A percentile compares a stretch with the other conserved stretches of the same genome.
Conservation (phyloP, 35 echinoderm and acorn worm genomes). For the Diadema setosum region DNA sequence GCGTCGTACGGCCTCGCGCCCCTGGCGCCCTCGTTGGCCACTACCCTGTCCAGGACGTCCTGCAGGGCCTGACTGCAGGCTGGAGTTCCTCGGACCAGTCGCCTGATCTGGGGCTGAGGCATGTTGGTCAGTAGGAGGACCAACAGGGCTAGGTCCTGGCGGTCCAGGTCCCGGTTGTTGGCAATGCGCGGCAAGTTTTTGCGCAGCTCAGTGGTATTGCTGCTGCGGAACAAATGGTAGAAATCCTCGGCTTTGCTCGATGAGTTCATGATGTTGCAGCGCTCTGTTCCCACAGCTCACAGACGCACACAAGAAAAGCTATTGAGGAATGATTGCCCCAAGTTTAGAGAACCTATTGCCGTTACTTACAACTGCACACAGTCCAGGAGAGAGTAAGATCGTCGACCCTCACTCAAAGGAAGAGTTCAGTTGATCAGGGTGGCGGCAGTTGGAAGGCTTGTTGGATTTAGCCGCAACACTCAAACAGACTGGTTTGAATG, state of each 20-base stretch:
- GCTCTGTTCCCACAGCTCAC: too few species aligned
- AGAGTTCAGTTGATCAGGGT: too few species aligned
- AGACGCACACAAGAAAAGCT: too few species aligned
- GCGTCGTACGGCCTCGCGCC: constrained; percentile 26
- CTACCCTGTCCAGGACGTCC: constrained; percentile 35
- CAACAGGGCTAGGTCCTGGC: constrained; percentile 70
- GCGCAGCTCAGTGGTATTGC: constrained; percentile 64
- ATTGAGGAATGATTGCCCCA: too few species aligned
- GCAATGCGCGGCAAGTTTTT: constrained; percentile 43
- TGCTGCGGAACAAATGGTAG: constrained; percentile 79
- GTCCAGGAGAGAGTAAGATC: too few species aligned
- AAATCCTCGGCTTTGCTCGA: constrained; percentile 50
- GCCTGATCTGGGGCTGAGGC: constrained; percentile 10
- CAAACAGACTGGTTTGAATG: too few species aligned
- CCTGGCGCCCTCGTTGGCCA: constrained; percentile 15
- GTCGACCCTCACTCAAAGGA: too few species aligned
- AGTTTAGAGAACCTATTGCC: too few species aligned
- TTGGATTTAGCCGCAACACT: too few species aligned
- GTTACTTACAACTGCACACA: too few species aligned
- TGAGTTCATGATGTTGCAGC: not conserved
- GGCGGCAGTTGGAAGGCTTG: too few species aligned
- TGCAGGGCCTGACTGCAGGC: constrained; percentile 17
- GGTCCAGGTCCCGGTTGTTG: constrained; percentile 46
- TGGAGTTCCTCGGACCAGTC: constrained; percentile 35
- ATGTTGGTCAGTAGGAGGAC: constrained; percentile 65